Percentiles rank a stretch among this genome's conserved stretches.
phyloP scores from a whole-genome alignment of 1,140 invertebrate genomes.

The Asobara japonica region DNA sequence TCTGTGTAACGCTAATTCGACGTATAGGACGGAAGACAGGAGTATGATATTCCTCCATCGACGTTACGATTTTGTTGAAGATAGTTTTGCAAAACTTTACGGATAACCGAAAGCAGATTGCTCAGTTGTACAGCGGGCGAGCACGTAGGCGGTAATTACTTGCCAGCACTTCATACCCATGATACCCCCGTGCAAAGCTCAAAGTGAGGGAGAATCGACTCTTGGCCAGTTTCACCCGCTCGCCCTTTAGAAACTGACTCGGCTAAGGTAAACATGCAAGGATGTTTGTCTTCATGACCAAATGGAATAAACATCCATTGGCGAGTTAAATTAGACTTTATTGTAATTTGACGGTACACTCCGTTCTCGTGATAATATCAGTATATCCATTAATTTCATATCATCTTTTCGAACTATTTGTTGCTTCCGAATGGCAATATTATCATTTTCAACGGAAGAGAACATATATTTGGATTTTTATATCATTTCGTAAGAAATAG shows the following conservation, averaged over 20 bases:
- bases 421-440: too few species aligned
- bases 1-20: background rate
- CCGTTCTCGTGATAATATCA: background rate
- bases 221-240: conserved; percentile 5
- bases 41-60: conserved; percentile 16
- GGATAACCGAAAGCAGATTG: conserved; percentile 22
- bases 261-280: background rate
- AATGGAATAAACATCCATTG: background rate
- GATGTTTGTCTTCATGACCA: background rate
- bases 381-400: background rate
- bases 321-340: background rate
- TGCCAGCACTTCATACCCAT: background rate
- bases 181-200: background rate
- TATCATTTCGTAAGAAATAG: too few species aligned
- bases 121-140: conserved; percentile 14
- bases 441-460: too few species aligned
- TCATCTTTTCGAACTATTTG: background rate
- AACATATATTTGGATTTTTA: too few species aligned
- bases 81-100: conserved; percentile 25
- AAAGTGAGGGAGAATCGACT: background rate
- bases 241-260: background rate
- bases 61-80: conserved; percentile 25
- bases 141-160: conserved; percentile 32
- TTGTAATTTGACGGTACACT: background rate
- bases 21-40: background rate